Evolutionary conservation across 2,113 vertebrate species (phyloP).

Genomic region (Regulus satrapa): DNA sequence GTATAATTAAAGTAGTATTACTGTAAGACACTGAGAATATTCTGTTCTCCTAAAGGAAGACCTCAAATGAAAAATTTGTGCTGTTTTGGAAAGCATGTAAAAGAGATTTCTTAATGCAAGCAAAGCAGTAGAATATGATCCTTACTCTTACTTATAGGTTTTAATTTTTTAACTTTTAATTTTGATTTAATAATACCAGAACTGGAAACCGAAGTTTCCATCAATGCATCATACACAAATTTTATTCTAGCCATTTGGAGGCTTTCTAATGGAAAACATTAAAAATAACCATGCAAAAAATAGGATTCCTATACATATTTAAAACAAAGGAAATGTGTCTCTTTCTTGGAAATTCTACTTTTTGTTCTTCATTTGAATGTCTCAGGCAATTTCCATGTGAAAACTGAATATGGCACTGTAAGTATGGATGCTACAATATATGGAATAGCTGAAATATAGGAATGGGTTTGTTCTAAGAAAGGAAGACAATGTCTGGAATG

Average conservation of each 20-base stretch:
- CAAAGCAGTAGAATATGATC: neutral
- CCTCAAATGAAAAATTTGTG: neutral
- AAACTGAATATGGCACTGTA: neutral
- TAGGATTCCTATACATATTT: neutral
- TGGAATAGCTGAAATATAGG: neutral
- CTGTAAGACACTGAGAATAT: neutral
- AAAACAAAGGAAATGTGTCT: neutral
- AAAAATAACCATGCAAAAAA: neutral
- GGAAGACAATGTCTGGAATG: neutral
- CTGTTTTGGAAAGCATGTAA: neutral
- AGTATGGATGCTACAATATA: neutral
- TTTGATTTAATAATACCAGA: neutral
- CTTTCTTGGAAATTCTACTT: neutral
- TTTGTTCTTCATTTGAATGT: neutral
- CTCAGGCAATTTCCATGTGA: neutral
- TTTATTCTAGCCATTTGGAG: neutral
- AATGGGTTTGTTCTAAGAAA: neutral
- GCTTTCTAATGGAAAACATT: neutral
- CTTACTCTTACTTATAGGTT: neutral
- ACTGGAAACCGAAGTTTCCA: neutral
- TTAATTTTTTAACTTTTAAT: neutral
- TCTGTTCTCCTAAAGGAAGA: neutral
- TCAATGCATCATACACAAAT: neutral
- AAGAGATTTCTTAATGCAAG: neutral
- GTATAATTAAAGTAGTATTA: neutral